These are phyloP conservation scores for Ptyas mucosa DNA, from an alignment of 2,113 vertebrate genomes.

Conservation along the genomic window DNA sequence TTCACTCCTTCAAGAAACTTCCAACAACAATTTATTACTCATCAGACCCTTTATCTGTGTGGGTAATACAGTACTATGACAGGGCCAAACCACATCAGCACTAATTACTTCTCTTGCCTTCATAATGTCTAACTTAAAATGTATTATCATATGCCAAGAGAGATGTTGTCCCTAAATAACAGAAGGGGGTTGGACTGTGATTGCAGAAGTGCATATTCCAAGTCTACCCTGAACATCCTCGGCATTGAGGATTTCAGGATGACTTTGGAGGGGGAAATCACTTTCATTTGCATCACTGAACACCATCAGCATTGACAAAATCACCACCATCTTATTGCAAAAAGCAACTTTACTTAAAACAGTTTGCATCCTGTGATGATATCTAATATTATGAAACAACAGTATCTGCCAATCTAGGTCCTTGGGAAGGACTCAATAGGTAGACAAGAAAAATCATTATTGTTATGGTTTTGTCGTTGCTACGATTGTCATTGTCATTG, in stretches of 20 bases:
- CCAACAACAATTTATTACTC: not conserved
- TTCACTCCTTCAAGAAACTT: not conserved
- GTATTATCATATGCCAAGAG: not conserved
- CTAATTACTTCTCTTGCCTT: not conserved
- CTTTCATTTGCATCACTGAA: not conserved
- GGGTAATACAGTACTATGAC: not conserved
- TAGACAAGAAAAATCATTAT: not conserved
- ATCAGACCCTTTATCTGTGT: not conserved
- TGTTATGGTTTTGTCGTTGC: not conserved
- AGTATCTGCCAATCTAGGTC: not conserved
- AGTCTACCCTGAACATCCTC: not conserved
- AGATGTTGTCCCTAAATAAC: not conserved
- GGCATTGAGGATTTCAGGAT: not conserved
- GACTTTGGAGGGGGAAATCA: not conserved
- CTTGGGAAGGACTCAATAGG: not conserved
- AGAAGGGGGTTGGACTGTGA: not conserved
- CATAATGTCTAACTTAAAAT: not conserved
- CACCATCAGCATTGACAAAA: not conserved
- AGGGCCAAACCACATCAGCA: not conserved
- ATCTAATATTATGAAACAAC: not conserved
- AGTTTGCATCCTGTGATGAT: not conserved
- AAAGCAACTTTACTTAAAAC: not conserved
- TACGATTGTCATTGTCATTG: not conserved
- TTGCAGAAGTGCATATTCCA: not conserved
- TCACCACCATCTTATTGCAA: not conserved